Evolutionary conservation across 92 coral and sea anemone species (phyloP), one percentile per base, ranked within the genome.

Genomic region (Phenganax subtilis): DNA sequence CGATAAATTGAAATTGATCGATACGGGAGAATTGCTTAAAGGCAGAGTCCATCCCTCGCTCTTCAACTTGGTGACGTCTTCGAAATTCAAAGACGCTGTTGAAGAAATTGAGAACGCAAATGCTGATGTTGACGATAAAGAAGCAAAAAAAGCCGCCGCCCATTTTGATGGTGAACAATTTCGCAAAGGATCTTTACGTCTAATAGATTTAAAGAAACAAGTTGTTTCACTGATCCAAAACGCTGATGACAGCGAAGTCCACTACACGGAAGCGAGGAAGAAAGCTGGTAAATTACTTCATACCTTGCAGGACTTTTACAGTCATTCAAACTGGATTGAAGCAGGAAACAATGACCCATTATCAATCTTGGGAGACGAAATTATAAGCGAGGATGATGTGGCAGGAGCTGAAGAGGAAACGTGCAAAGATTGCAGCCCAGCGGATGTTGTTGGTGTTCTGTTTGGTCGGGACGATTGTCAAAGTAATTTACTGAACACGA

Each of bases 271-370:
- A 51, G 85, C 90, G 53, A 87, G 92, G 9, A 30, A 77, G 55
- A 72, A 84, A 61, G 85, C 86, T 51, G 92, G 92, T 12, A 85
- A 76, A 53, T 89, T 73, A 57, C 87, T 89, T 52, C 92, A 89
- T 84, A 89, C 92, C 0, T 72, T 89, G 47, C 92, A 89, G 76
- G 92, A 89, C 66, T 89, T 89, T 76, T 89, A 89, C 87, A 89
- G 92, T 58, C 90, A 89, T 58, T 87, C 90, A 6, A 89, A 87
- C 66, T 89, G 90, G 88, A 65, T 89, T 53, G 92, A 89, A 62
- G 78, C 80, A 0, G 88, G 88, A 67, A 57, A 87, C 85, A 31
- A 51, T n/a, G 77, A 16, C n/a, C 67, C 84, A 11, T 57, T 81
- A n/a, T 71, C 65, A 0, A 69, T 14, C 44, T 80, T 89, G 11